These are phyloP conservation scores for Sylvilagus bachmani DNA, from an alignment of 2,113 vertebrate genomes.

Conservation along the genomic window DNA sequence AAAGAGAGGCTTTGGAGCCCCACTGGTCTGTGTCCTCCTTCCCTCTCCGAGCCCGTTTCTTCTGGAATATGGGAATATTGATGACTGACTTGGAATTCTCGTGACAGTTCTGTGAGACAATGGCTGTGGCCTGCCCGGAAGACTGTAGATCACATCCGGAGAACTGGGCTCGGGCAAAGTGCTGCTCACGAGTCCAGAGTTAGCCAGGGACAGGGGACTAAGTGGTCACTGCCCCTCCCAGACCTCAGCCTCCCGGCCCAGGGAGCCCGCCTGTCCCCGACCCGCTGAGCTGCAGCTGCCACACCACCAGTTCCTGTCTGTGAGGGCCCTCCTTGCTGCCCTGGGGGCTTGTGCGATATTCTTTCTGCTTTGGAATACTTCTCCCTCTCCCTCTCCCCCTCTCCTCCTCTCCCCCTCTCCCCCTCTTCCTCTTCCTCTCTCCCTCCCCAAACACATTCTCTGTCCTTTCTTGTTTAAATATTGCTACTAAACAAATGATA, in stretches of 20 bases:
- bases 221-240: not conserved
- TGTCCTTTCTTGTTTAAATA: not conserved
- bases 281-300: not conserved
- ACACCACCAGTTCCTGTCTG: not conserved
- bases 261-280: not conserved
- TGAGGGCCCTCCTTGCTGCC: not conserved
- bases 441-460: not conserved
- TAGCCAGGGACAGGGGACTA: not conserved
- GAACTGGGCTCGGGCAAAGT: not conserved
- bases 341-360: not conserved
- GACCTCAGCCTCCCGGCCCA: not conserved
- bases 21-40: not conserved
- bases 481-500: not conserved
- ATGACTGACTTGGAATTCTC: not conserved
- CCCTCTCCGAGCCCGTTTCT: slow-evolving; percentile 8
- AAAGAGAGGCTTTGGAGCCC: not conserved
- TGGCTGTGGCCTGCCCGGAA: not conserved
- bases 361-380: slow-evolving; percentile 30
- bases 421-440: not conserved
- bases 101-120: not conserved
- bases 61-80: not conserved
- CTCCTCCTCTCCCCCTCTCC: no score
- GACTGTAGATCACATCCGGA: not conserved
- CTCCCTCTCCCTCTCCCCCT: not conserved
- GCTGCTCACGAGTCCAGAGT: not conserved